These are phyloP conservation scores for Habropoda laboriosa DNA, from an alignment of 1,140 invertebrate species.

Conservation along the genomic window DNA sequence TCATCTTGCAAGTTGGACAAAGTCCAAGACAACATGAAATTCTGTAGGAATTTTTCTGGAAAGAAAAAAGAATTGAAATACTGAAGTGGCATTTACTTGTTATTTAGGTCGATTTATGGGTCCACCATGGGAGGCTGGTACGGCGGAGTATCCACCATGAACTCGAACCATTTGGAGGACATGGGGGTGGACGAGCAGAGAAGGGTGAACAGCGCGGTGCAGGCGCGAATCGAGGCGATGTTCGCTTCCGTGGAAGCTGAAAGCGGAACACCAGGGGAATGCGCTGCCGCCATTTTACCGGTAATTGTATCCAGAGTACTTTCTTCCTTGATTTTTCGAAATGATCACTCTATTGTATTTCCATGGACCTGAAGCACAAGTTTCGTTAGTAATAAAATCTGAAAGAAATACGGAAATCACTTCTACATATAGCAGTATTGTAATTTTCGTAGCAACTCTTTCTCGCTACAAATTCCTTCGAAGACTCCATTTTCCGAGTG, in stretches of 20 bases:
- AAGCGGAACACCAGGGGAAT: conserved; percentile 81
- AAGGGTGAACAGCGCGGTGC: conserved; percentile 87
- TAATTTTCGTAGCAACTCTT: no score
- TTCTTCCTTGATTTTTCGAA: conserved; percentile 16
- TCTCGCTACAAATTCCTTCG: no score
- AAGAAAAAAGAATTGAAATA: no score
- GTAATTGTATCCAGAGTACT: conserved; percentile 61
- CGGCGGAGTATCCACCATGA: conserved; percentile 61
- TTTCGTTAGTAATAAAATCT: no score
- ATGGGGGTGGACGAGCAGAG: conserved; percentile 73
- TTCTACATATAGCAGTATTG: no score
- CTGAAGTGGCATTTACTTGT: background rate
- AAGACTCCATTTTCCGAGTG: no score
- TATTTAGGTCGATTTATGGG: conserved; percentile 74
- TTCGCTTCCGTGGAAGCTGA: conserved; percentile 89
- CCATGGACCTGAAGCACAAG: no score
- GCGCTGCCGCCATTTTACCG: conserved; percentile 78
- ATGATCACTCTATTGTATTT: background rate
- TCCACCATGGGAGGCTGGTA: conserved; percentile 73
- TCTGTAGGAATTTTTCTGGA: no score
- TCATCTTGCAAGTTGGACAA: no score
- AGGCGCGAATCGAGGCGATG: conserved; percentile 92
- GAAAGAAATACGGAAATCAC: no score
- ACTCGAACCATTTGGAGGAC: conserved; percentile 58
- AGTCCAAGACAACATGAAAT: no score